A percentile compares a stretch with the other conserved stretches of the same genome.
Conservation (phyloP, 2,113 vertebrate species). For the Marmota monax region DNA sequence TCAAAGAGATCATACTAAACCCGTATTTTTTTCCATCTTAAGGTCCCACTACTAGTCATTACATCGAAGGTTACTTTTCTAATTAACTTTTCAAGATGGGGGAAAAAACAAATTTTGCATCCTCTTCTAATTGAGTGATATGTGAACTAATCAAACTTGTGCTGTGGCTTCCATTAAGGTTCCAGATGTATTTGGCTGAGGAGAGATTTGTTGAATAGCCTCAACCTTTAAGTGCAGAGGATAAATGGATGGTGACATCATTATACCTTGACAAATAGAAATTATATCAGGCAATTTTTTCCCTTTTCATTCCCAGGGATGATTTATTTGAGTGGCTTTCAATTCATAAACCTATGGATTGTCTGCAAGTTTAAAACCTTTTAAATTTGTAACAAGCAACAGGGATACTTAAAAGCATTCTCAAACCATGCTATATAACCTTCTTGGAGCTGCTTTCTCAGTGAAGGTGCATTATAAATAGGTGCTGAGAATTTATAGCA, state of each 20-base stretch:
- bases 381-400: slow-evolving; percentile 77
- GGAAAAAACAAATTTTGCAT: slow-evolving; percentile 85
- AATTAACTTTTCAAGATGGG: slow-evolving; percentile 75
- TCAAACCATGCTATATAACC: slow-evolving; percentile 53
- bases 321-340: slow-evolving; percentile 87
- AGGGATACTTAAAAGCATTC: slow-evolving; percentile 73
- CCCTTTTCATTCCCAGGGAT: slow-evolving; percentile 85
- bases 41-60: slow-evolving; percentile 57
- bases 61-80: slow-evolving; percentile 82
- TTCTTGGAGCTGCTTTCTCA: slow-evolving; percentile 69
- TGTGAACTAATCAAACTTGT: slow-evolving; percentile 86
- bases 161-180: slow-evolving; percentile 84
- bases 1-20: slow-evolving; percentile 67
- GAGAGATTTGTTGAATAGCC: slow-evolving; percentile 88
- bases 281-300: slow-evolving; percentile 84
- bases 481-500: slow-evolving; percentile 58
- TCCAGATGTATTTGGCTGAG: slow-evolving; percentile 84
- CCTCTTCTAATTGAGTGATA: slow-evolving; percentile 85
- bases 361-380: slow-evolving; percentile 83
- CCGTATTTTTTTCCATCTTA: slow-evolving; percentile 78
- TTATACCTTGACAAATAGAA: slow-evolving; percentile 89
- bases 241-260: slow-evolving; percentile 91
- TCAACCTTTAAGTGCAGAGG: slow-evolving; percentile 88
- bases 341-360: slow-evolving; percentile 86
- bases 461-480: slow-evolving; percentile 74